A percentile compares a stretch with the other conserved stretches of the same genome.
phyloP scores from a whole-genome alignment of 2,113 vertebrate species.

The Psilopogon haemacephalus region DNA sequence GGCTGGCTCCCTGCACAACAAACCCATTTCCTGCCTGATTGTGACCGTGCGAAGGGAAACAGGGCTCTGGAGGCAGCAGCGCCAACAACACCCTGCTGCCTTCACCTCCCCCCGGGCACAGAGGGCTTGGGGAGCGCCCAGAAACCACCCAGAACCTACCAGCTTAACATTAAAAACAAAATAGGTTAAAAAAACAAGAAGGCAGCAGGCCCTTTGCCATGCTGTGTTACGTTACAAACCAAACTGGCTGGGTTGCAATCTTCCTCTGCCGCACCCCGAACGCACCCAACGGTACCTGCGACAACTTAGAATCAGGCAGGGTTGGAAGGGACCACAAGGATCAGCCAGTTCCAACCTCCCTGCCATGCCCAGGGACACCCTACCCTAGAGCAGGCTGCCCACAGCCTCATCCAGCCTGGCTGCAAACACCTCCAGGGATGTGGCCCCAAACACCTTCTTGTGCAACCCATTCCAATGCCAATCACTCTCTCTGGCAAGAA shows the following conservation, averaged over 20 bases:
- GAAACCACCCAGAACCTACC: accelerated
- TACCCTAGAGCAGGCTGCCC: too few species aligned
- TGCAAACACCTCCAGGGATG: too few species aligned
- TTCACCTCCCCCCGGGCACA: neutral
- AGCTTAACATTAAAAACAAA: neutral
- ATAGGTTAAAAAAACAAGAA: neutral
- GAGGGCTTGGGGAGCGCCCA: neutral
- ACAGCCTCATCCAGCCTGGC: too few species aligned
- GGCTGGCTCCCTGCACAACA: neutral
- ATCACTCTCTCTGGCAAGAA: too few species aligned
- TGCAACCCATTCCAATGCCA: too few species aligned
- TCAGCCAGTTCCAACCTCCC: too few species aligned
- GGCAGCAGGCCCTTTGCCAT: neutral
- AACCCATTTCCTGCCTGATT: conserved; percentile 35
- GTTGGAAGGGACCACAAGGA: too few species aligned
- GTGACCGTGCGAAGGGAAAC: neutral
- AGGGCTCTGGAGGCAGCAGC: neutral
- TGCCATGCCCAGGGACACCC: too few species aligned
- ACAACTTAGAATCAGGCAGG: too few species aligned
- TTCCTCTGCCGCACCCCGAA: conserved; percentile 11
- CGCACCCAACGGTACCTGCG: neutral
- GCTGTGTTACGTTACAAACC: neutral
- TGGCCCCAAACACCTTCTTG: too few species aligned
- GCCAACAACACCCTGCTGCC: neutral
- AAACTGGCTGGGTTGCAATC: conserved; percentile 36